Base-by-base conservation (phyloP, 2,797 vertebrate species). In the Anas bahamensis region DNA sequence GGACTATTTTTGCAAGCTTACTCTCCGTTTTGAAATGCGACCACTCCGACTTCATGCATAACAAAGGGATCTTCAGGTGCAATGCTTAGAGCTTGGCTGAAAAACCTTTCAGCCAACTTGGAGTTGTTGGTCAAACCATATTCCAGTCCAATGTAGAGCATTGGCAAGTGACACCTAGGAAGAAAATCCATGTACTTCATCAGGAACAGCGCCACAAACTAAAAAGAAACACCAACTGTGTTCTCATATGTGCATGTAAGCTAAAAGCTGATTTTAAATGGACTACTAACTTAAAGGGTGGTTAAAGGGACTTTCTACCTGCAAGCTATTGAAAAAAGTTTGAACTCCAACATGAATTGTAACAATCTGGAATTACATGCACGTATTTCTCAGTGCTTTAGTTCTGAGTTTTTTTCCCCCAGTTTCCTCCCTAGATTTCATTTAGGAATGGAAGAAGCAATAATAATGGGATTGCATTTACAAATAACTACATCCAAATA, bases 21-120 rank as follows among this genome's bases (percentile, higher is more conserved):
- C 99, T 99, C 99, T 98, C 99, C 99, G 57, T 99, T 99, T 87
- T 99, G 99, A 98, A 99, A 99, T n/a, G 99, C 99, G 52, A 99
- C 99, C 91, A 99, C 99, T 3, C 99, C 99, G 90, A 99, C 99
- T 96, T 99, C 99, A 21, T 99, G 99, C 96, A 99, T 99, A 88
- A 99, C 99, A 77, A 99, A 99, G 5, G 99, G 99, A 93, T 99
- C 99, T 96, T 99, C 99, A 6, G 99, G 99, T 21, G 99, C 99
- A 26, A 99, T 99, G 90, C 99, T 99, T 41, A 99, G 98, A 79
- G 99, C 99, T 91, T 99, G 99, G 97, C 99, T 99, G 96, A 99
- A 99, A 98, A 99, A 99, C 19, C 99, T 98, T 86, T 99, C 99
- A 4, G 99, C 99, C 92, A 99, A 95, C 96, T 99, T 99, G 48